These are phyloP conservation scores for Caenorhabditis sp. DNA, from an alignment of 2,888 invertebrate genomes.

Conservation along the genomic window DNA sequence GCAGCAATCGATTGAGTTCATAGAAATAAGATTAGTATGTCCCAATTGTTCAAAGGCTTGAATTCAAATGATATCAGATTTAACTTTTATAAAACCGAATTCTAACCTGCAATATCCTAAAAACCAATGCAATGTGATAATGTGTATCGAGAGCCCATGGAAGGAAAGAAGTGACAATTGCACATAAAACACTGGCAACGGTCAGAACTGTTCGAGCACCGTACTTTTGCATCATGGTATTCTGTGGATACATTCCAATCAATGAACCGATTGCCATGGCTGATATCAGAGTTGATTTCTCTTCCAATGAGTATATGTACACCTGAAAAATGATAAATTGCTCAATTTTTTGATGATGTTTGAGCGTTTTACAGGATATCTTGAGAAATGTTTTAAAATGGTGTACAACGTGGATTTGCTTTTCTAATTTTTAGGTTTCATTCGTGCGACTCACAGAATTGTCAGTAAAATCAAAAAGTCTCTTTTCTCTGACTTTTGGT, in stretches of 20 bases:
- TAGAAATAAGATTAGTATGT: too few species aligned
- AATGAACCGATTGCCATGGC: conserved; percentile 49
- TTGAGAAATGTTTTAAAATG: too few species aligned
- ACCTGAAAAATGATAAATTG: conserved; percentile 19
- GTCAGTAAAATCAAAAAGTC: too few species aligned
- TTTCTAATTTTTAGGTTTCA: too few species aligned
- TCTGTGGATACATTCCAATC: conserved; percentile 52
- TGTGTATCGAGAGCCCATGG: conserved; percentile 44
- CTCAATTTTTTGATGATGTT: conserved; percentile 7
- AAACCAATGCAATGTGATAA: conserved; percentile 38
- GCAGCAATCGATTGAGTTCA: too few species aligned
- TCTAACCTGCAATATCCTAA: conserved; percentile 28
- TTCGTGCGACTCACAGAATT: too few species aligned
- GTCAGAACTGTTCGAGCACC: conserved; percentile 37
- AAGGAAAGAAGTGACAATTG: conserved; percentile 33
- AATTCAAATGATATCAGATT: too few species aligned
- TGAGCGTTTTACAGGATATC: not conserved
- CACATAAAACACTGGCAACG: conserved; percentile 30
- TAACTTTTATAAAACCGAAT: too few species aligned
- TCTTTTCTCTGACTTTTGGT: too few species aligned
- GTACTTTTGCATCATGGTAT: conserved; percentile 36
- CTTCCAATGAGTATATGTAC: conserved; percentile 43
- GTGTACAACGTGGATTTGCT: too few species aligned
- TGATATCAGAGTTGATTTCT: conserved; percentile 46
- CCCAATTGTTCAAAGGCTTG: too few species aligned